Percentiles rank a stretch among this genome's conserved stretches.
phyloP scores from a whole-genome alignment of 2,113 vertebrate genomes.

The Nannobrachium achirus region DNA sequence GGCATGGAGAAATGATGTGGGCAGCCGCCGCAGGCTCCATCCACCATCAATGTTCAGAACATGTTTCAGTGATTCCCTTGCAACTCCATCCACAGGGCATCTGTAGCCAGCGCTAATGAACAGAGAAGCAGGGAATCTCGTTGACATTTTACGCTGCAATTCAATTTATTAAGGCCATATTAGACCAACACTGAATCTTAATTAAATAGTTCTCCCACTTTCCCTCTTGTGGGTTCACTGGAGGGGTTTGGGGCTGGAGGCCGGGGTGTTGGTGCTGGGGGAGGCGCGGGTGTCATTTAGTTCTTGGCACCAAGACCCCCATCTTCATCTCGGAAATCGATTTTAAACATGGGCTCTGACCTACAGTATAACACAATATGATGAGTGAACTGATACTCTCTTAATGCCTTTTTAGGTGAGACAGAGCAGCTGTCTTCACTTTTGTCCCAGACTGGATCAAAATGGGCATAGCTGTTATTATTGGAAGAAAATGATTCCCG shows the following conservation, averaged over 20 bases:
- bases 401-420: slow-evolving; percentile 5
- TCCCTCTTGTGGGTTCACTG: not conserved
- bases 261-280: no score
- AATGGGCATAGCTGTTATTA: not conserved
- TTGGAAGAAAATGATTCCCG: not conserved
- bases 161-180: slow-evolving; percentile 15
- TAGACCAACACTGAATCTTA: not conserved
- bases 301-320: not conserved
- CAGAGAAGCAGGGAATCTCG: slow-evolving; percentile 15
- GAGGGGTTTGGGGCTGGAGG: no score
- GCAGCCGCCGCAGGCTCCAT: no score
- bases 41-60: no score
- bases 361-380: not conserved
- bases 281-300: no score
- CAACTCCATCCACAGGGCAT: not conserved
- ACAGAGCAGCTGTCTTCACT: not conserved
- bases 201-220: slow-evolving; percentile 8
- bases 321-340: not conserved
- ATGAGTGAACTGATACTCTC: not conserved
- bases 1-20: no score
- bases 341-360: not conserved
- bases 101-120: slow-evolving; percentile 18
- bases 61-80: not conserved
- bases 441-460: not conserved
- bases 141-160: slow-evolving; percentile 30